Conservation (phyloP, 2,888 invertebrate species). For the Syrista parreyssii region DNA sequence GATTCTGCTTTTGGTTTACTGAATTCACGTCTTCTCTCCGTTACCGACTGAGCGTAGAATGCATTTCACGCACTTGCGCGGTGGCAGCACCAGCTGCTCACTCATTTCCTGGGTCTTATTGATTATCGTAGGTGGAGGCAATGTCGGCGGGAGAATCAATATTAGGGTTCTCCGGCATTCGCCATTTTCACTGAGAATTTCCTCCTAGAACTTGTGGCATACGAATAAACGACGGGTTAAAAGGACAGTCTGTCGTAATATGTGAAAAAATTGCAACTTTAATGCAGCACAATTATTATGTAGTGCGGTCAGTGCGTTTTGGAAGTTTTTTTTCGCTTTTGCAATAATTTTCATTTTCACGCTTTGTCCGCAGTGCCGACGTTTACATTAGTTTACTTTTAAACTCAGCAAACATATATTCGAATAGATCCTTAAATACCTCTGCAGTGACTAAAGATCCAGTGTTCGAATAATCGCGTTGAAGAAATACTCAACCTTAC, state of each 20-base stretch:
- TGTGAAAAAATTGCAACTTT: neutral
- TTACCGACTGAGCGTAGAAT: conserved; percentile 25
- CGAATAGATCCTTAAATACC: neutral
- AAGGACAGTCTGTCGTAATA: neutral
- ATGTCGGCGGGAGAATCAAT: conserved; percentile 63
- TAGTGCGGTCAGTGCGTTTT: conserved; percentile 16
- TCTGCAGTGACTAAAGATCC: neutral
- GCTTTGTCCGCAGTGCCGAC: conserved; percentile 13
- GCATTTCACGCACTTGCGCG: neutral
- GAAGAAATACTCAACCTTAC: neutral
- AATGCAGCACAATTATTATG: conserved; percentile 25
- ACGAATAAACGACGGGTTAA: neutral
- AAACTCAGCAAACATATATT: neutral
- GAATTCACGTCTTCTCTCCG: conserved; percentile 2
- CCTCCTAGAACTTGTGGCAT: neutral
- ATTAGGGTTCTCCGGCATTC: conserved; percentile 42
- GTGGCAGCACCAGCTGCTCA: conserved; percentile 48
- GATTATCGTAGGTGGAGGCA: conserved; percentile 63
- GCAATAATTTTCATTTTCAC: conserved; percentile 25
- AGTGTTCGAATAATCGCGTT: neutral
- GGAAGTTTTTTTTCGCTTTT: conserved; percentile 23
- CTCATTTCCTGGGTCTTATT: conserved; percentile 37
- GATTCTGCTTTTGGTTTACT: neutral
- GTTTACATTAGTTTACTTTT: neutral
- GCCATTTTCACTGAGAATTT: conserved; percentile 28